Evolutionary conservation across 2,888 invertebrate species (phyloP), one percentile per base, ranked within the genome.

Genomic region (Noctua fimbriata): DNA sequence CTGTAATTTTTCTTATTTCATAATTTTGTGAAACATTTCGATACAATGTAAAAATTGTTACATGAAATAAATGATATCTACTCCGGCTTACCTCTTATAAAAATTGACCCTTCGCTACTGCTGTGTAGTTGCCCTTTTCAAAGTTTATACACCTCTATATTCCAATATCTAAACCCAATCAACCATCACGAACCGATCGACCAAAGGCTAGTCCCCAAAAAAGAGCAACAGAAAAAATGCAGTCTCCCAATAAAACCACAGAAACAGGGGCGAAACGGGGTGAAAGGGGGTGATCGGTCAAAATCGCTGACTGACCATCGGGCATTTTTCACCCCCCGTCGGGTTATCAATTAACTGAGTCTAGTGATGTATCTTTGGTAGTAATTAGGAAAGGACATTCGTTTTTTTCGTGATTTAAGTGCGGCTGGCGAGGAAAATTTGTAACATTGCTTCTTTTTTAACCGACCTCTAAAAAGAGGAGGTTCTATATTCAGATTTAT

Each of bases 231-330:
- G n/a, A 58, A 73, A 80, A 69, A 84, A 77, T 77, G 78, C 83
- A 69, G 65, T 65, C 63, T 47, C 58, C 32, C 69, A 85, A 87
- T 83, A 87, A 88, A 81, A 83, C 79, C 82, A 77, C 73, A 74
- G 77, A 47, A 83, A 63, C 47, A 36, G 63, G 83, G 81, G 69
- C 69, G 58, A 49, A 49, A 32, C 3, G 44, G 73, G 78, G 76
- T 24, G 76, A n/a, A 65, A 66, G 73, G 76, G 77, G 78, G 82
- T 63, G 83, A 77, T 28, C 77, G 82, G 83, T 85, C 87, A 82
- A 79, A 83, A 77, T 78, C 69, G 90, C 89, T 88, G 90, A 88
- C 89, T 76, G 79, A 67, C 73, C 79, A 69, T 36, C 63, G 69
- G 70, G 69, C 44, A 60, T 85, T 87, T 89, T 84, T 73, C 73